phyloP scores from a whole-genome alignment of 2,797 vertebrate species.

The Sylvilagus floridanus region DNA sequence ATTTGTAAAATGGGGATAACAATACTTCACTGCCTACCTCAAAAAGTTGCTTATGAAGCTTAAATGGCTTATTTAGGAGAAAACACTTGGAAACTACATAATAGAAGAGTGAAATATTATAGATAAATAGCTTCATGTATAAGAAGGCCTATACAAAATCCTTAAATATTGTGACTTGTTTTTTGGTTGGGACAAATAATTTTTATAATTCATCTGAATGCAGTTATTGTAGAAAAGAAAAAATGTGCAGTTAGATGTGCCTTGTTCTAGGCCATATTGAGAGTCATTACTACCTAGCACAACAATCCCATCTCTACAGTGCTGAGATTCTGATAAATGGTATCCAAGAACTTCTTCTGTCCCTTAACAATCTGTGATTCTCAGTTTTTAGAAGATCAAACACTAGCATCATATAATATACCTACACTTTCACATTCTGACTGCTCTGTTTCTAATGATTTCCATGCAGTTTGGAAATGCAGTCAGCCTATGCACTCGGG shows the following conservation, averaged over 20 bases:
- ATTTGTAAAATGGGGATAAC: conserved; percentile 45
- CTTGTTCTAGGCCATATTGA: not conserved
- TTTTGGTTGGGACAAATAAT: conserved; percentile 33
- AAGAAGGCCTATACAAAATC: not conserved
- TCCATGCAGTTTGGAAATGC: not conserved
- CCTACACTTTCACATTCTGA: not conserved
- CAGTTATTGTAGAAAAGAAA: conserved; percentile 43
- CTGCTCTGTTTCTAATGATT: not conserved
- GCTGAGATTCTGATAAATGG: not conserved
- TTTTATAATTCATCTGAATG: not conserved
- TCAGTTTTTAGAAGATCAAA: not conserved
- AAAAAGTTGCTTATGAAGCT: not conserved
- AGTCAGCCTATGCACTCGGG: not conserved
- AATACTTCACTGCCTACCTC: not conserved
- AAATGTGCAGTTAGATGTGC: not conserved
- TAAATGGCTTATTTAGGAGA: conserved; percentile 21
- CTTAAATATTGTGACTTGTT: conserved; percentile 22
- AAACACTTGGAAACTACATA: conserved; percentile 37
- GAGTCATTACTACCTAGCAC: not conserved
- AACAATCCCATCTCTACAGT: conserved; percentile 20
- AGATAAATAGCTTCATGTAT: not conserved
- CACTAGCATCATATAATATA: not conserved
- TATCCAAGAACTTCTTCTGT: not conserved
- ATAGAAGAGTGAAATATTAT: not conserved
- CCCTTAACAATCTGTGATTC: not conserved